phyloP scores from a whole-genome alignment of 2,888 invertebrate genomes.

The Slavum lentiscoides region DNA sequence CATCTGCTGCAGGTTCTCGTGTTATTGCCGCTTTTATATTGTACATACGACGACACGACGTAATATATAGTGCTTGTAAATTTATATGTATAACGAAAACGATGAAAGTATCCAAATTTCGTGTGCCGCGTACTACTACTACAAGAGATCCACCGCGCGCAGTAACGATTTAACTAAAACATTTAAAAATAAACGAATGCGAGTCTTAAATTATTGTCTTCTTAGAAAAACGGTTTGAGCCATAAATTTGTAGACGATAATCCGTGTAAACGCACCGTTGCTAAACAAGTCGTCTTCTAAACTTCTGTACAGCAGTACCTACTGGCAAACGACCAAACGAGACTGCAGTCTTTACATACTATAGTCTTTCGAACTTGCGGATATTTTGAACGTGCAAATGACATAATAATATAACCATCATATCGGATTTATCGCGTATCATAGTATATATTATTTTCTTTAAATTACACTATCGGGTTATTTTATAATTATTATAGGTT shows the following conservation, averaged over 20 bases:
- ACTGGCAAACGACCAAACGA: constrained; percentile 11
- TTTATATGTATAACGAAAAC: no score
- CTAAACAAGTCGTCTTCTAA: neutral
- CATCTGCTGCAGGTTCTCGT: no score
- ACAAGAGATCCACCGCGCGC: neutral
- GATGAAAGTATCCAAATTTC: no score
- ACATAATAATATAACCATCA: no score
- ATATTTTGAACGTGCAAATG: neutral
- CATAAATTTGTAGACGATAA: neutral
- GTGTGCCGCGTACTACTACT: neutral
- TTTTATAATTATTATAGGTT: neutral
- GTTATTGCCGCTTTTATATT: no score
- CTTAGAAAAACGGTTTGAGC: neutral
- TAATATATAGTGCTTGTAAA: no score
- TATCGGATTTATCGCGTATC: neutral
- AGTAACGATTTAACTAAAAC: neutral
- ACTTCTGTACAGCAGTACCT: neutral
- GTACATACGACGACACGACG: neutral
- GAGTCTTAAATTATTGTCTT: neutral
- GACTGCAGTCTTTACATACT: neutral
- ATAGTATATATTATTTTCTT: no score
- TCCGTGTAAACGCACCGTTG: neutral
- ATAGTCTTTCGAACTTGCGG: neutral
- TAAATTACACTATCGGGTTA: neutral
- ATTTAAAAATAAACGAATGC: neutral